Evolutionary conservation across 2,113 vertebrate species (phyloP).

Genomic region (Patagioenas fasciata): DNA sequence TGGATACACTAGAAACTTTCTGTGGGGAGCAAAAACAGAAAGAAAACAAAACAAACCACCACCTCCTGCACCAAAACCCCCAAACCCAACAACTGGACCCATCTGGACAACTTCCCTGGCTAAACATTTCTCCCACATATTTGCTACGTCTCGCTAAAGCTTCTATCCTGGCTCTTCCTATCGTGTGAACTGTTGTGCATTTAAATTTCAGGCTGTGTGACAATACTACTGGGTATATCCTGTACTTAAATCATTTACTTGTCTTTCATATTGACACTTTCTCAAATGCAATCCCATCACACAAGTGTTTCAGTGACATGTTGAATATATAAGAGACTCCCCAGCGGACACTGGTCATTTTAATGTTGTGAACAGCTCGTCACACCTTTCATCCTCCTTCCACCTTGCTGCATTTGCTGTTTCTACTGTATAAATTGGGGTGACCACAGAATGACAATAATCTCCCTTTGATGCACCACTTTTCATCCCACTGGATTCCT

Average conservation of each 20-base stretch:
- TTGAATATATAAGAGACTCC: not conserved
- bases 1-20: not conserved
- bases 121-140: not conserved
- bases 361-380: slow-evolving; percentile 14
- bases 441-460: slow-evolving; percentile 10
- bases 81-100: not conserved
- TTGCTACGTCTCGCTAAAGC: not conserved
- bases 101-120: not conserved
- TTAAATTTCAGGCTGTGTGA: not conserved
- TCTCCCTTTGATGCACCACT: not conserved
- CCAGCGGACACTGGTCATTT: slow-evolving; percentile 5
- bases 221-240: slow-evolving; percentile 7
- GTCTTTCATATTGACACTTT: slow-evolving; percentile 34
- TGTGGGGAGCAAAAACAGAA: too few relatives aligned
- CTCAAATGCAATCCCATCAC: slow-evolving; percentile 1
- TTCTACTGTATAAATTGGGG: not conserved
- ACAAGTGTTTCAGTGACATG: not conserved
- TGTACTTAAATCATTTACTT: slow-evolving; percentile 1
- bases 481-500: not conserved
- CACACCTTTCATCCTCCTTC: slow-evolving; percentile 55
- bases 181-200: not conserved
- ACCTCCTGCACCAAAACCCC: not conserved
- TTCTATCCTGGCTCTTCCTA: not conserved
- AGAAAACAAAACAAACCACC: not conserved
- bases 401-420: slow-evolving; percentile 4